Percentiles rank a stretch among this genome's conserved stretches.
phyloP scores from a whole-genome alignment of 1,140 invertebrate genomes.

The Batillaria attramentaria region DNA sequence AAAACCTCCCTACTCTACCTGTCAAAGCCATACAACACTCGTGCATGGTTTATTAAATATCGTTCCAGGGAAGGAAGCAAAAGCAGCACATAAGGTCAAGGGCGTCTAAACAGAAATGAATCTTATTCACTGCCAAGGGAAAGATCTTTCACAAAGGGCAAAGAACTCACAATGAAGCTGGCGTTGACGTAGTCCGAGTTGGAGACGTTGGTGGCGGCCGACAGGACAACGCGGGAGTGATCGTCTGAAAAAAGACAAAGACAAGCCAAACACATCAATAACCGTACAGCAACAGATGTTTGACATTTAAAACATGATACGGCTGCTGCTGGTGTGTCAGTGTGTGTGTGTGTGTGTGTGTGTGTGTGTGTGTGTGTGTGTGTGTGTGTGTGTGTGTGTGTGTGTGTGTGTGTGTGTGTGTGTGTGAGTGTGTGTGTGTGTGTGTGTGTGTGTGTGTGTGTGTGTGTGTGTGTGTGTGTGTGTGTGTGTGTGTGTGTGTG shows the following conservation, averaged over 20 bases:
- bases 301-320: background rate
- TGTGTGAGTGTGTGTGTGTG: slow-evolving; percentile 12
- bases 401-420: slow-evolving; percentile 11
- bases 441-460: slow-evolving; percentile 15
- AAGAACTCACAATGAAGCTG: slow-evolving; percentile 82
- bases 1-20: no score
- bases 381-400: slow-evolving; percentile 20
- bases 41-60: no score
- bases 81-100: background rate
- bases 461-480: slow-evolving; percentile 6
- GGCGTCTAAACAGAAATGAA: background rate
- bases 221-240: slow-evolving; percentile 85
- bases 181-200: slow-evolving; percentile 90
- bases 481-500: background rate
- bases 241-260: slow-evolving; percentile 76
- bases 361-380: slow-evolving; percentile 11
- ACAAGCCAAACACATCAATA: background rate
- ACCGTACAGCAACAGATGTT: background rate
- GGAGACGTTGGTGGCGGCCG: slow-evolving; percentile 83
- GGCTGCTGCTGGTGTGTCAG: background rate
- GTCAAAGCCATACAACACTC: no score
- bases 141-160: background rate
- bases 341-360: background rate
- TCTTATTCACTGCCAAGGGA: background rate
- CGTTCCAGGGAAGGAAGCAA: no score